Percentiles rank a stretch among this genome's conserved stretches.
phyloP scores from a whole-genome alignment of 1,140 invertebrate genomes.

The Formica selysi region DNA sequence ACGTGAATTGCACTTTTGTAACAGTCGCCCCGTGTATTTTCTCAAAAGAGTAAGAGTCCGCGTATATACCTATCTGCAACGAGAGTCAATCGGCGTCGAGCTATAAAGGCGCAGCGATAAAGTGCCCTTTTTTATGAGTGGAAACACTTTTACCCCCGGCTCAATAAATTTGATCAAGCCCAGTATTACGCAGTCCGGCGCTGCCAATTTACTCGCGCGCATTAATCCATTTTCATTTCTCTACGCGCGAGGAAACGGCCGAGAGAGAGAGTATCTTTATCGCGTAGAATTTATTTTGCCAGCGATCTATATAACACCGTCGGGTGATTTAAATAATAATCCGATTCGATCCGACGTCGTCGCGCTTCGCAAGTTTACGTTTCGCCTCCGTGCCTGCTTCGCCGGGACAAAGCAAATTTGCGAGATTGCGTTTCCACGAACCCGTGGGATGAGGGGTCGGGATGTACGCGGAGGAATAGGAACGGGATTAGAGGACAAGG shows the following conservation, averaged over 20 bases:
- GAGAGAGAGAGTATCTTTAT: slow-evolving; percentile 34
- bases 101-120: slow-evolving; percentile 31
- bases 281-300: slow-evolving; percentile 49
- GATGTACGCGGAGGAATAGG: slow-evolving; percentile 64
- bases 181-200: neutral
- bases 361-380: slow-evolving; percentile 70
- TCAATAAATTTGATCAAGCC: slow-evolving; percentile 33
- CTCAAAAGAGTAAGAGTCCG: neutral
- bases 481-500: slow-evolving; percentile 67
- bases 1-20: neutral
- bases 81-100: neutral
- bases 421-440: slow-evolving; percentile 79
- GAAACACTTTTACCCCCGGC: slow-evolving; percentile 11
- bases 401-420: slow-evolving; percentile 79
- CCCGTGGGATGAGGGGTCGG: slow-evolving; percentile 64
- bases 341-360: slow-evolving; percentile 66
- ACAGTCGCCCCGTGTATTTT: slow-evolving; percentile 1
- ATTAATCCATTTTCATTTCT: slow-evolving; percentile 45
- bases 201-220: slow-evolving; percentile 37
- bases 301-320: slow-evolving; percentile 62
- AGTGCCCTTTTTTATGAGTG: neutral
- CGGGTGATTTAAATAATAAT: slow-evolving; percentile 73
- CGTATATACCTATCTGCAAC: neutral
- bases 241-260: neutral
- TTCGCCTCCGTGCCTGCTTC: slow-evolving; percentile 58